A percentile compares a stretch with the other conserved stretches of the same genome.
Evolutionary conservation across 2,888 invertebrate genomes (phyloP).

Genomic region (Phortica magna): DNA sequence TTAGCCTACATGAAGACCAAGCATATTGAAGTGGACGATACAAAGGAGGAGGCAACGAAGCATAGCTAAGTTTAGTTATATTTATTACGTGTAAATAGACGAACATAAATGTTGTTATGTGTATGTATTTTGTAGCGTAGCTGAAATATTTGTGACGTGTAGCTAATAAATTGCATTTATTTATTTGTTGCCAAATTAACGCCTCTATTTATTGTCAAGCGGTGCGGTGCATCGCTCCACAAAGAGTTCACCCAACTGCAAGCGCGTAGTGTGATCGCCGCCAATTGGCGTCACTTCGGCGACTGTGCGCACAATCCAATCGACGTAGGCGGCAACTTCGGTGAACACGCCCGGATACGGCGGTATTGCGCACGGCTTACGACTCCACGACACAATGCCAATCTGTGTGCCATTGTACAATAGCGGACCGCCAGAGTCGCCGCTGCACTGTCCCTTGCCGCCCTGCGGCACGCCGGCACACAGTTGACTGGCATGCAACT

Average conservation of each 20-base stretch:
- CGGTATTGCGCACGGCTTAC: conserved; percentile 77
- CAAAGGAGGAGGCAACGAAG: background rate
- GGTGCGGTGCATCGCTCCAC: conserved; percentile 53
- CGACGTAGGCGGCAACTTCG: conserved; percentile 75
- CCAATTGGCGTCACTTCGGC: conserved; percentile 37
- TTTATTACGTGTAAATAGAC: background rate
- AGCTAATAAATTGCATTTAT: conserved; percentile 45
- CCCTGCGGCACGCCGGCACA: conserved; percentile 78
- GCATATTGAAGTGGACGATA: background rate
- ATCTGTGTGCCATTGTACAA: conserved; percentile 73
- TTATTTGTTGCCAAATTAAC: conserved; percentile 22
- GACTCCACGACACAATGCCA: conserved; percentile 79
- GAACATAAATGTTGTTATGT: background rate
- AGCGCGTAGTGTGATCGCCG: conserved; percentile 43
- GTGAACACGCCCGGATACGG: conserved; percentile 78
- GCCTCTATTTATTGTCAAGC: background rate
- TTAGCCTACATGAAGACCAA: conserved; percentile 87
- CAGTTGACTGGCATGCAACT: conserved; percentile 74
- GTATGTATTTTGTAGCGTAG: background rate
- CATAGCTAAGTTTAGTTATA: background rate
- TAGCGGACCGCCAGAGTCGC: conserved; percentile 78
- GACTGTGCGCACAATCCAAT: conserved; percentile 72
- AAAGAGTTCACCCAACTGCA: conserved; percentile 60
- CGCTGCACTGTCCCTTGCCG: conserved; percentile 78
- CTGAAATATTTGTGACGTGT: background rate